Evolutionary conservation across 2,888 invertebrate genomes (phyloP), one percentile per base, ranked within the genome.

Genomic region (Cinara cedri): DNA sequence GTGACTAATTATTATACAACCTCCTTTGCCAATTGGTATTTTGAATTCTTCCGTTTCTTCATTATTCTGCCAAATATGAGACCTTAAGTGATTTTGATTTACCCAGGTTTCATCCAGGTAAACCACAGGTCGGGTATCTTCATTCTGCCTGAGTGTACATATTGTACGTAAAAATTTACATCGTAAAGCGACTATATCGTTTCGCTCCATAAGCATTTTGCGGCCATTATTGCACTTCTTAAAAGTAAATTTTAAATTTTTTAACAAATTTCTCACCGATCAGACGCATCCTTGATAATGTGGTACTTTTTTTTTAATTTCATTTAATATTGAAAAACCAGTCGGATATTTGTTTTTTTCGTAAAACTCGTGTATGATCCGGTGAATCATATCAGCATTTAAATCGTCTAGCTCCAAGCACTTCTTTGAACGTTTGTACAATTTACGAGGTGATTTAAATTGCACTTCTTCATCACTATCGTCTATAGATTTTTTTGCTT

Each of bases 181-280:
- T 11, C 26, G 16, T 26, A 68, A 51, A 1, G 49, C 51, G 9
- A 68, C 51, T 49, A 81, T 75, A 19, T 72, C 75, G 19, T 55
- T 63, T 19, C 55, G 4, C 42, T 81, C 81, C 68, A 74, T 75
- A 57, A 81, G 68, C 54, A 68, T 49, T 68, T 24, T 60, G 24
- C 68, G 49, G 1, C 71, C 71, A 44, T 81, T 57, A 16, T 71
- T 72, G 11, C 71, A 51, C 63, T 63, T 81, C 34, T 55, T 55
- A 13, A 34, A 72, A 0, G 10, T 16, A 60, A 60, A 72, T 34
- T 62, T 62, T 34, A 74, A 26, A 2, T 49, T 60, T 49, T 11
- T 62, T 11, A 72, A 44, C 13, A 62, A 21, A 14, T 46, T 57
- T 46, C n/a, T 19, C 11, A 72, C 11, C 2, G 42, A 42, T 11